These are phyloP conservation scores for Piliocolobus tephrosceles DNA, from an alignment of 2,113 vertebrate genomes.

Conservation along the genomic window DNA sequence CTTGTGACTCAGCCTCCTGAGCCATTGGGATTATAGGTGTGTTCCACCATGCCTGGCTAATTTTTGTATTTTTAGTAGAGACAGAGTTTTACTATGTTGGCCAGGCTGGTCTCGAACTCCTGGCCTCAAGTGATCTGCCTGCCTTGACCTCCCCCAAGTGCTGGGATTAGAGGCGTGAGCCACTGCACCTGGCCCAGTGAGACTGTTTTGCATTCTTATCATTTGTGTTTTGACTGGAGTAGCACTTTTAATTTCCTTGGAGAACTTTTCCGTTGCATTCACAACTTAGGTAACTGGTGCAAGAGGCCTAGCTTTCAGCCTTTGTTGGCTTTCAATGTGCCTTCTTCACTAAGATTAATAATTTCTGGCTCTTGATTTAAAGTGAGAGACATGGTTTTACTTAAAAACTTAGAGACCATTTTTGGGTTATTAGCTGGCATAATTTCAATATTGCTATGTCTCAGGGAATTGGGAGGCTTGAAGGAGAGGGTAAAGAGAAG, in stretches of 20 bases:
- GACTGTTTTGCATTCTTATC: background rate
- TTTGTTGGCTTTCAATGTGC: background rate
- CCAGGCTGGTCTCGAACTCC: too few species aligned
- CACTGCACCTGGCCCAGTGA: background rate
- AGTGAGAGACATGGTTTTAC: background rate
- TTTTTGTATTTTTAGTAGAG: too few species aligned
- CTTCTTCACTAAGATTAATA: background rate
- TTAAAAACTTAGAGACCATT: background rate
- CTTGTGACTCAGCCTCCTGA: too few species aligned
- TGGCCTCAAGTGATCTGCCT: background rate
- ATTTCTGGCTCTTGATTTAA: background rate
- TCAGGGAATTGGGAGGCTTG: background rate
- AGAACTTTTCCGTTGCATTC: background rate
- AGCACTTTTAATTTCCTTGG: background rate
- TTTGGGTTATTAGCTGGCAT: background rate
- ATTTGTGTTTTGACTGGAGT: background rate
- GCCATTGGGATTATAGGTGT: too few species aligned
- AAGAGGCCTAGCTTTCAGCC: background rate
- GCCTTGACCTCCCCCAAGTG: background rate
- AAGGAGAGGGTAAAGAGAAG: background rate
- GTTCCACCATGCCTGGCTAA: too few species aligned
- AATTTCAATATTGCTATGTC: background rate
- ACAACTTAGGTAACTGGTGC: background rate
- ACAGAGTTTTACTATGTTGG: too few species aligned
- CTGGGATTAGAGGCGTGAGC: too few species aligned